Percentiles rank a stretch among this genome's conserved stretches.
Conservation (phyloP, 1,140 invertebrate genomes). For the Cephus cinctus region DNA sequence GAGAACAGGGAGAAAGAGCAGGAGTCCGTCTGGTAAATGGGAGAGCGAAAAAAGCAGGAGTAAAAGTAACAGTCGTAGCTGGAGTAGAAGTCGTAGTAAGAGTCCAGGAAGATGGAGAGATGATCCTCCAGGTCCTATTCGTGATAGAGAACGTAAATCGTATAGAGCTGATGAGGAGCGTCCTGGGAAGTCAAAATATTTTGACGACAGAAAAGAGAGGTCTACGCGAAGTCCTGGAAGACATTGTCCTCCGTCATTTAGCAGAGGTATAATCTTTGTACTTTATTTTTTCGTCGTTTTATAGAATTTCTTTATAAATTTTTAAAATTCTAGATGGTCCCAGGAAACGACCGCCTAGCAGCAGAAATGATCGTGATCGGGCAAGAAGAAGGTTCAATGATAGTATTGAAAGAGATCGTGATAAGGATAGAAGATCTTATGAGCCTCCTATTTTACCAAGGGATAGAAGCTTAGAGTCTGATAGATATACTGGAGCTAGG, state of each 20-base stretch:
- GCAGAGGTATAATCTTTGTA: slow-evolving; percentile 29
- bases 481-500: slow-evolving; percentile 31
- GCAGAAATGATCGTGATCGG: slow-evolving; percentile 27
- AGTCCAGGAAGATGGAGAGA: slow-evolving; percentile 43
- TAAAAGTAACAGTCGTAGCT: slow-evolving; percentile 34
- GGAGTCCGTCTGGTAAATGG: slow-evolving; percentile 38
- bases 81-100: slow-evolving; percentile 43
- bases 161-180: slow-evolving; percentile 32
- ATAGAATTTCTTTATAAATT: slow-evolving; percentile 4
- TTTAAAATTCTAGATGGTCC: slow-evolving; percentile 23
- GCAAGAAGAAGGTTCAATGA: slow-evolving; percentile 34
- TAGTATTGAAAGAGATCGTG: slow-evolving; percentile 30
- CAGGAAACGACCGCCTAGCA: slow-evolving; percentile 27
- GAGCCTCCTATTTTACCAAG: slow-evolving; percentile 46
- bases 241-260: slow-evolving; percentile 10
- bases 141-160: slow-evolving; percentile 22
- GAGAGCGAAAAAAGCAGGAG: slow-evolving; percentile 35
- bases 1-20: slow-evolving; percentile 20
- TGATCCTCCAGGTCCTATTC: slow-evolving; percentile 16
- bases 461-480: slow-evolving; percentile 39
- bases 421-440: slow-evolving; percentile 36
- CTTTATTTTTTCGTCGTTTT: background rate
- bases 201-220: slow-evolving; percentile 39
- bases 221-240: slow-evolving; percentile 36
- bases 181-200: slow-evolving; percentile 22